Base-by-base conservation (phyloP, 1,140 invertebrate species). In the Brachionus plicatilis region DNA sequence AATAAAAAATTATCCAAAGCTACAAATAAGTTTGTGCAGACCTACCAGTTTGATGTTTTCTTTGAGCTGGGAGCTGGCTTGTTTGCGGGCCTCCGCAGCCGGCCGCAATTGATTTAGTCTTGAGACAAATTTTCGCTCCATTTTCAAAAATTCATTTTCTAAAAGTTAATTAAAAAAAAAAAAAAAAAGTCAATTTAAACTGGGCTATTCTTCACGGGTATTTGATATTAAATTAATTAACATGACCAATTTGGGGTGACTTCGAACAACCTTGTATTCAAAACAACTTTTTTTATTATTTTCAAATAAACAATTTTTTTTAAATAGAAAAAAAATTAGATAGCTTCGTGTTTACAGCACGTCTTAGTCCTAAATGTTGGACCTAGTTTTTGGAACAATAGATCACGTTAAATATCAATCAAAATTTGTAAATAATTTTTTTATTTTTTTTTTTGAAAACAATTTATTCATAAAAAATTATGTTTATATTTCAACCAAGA, bases 71-170 rank as follows among this genome's bases (percentile, higher is more conserved):
- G 79, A 82, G 24, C 53, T 60, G 20, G 79, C 79, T 27, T 82
- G 79, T 65, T 82, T 82, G 17, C 79, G 50, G n/a, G 79, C 79
- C 33, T 82, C 79, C 24, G 79, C 79, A 0, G 79, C 79, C 14
- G 79, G 79, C 12, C 79, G 11, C 8, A 82, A 33, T 82, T 82
- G 79, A n/a, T 65, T 82, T 41, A 82, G 29, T 82, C 43, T 60
- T 9, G 79, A 82, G 24, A 17, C 79, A 65, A 82, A 82, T 68
- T 82, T 82, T 65, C 79, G 20, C n/a, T 82, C 79, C 79, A 82
- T 82, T 43, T n/a, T 33, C 27, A 37, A 29, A 29, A 78, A n/a
- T 56, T 78, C 75, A 56, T 56, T 14, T 65, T 24, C 41, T 75
- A 24, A 45, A 45, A 75, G 33, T 45, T 75, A 75, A 75, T 75